Base-by-base conservation (phyloP, 2,113 vertebrate genomes). In the Archocentrus centrarchus region DNA sequence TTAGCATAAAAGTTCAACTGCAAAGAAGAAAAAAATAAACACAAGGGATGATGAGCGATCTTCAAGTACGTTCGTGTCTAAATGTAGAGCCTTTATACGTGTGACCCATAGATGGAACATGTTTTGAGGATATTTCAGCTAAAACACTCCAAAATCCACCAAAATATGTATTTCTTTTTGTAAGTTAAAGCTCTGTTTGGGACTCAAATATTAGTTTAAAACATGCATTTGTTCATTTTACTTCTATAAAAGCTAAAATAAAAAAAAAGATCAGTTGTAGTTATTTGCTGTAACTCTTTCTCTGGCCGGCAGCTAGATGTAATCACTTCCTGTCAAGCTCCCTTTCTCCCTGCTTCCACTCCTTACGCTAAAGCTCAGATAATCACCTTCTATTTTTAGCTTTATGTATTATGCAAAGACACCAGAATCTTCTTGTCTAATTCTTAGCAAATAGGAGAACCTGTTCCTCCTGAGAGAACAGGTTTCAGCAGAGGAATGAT, bases 1-100 rank as follows among this genome's bases (percentile, higher is more conserved):
- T 55, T n/a, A 55, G 8, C 50, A 55, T 55, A 20, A 20, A 18
- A 53, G 6, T 18, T 18, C 50, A 17, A 17, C 47, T 53, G 47
- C 17, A 55, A 55, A 11, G 64, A 68, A 30, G 27, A 47, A 11
- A 0, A 0, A 7, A 17, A 0, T 24, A 17, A 14, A 2, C 15
- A 70, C 0, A 2, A 14, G 20, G 1, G 18, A 55, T 9, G 18
- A 9, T 55, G 7, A 9, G 18, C 3, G 18, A 6, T 8, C 53
- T 20, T 20, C 7, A 55, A 55, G 4, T 22, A 22, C 20, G 9
- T 57, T 57, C 20, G 11, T 4, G 4, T n/a, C 20, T 57, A 57
- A 57, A 11, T 58, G 17, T n/a, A 57, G 1, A 10, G 9, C 18
- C 7, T 57, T n/a, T n/a, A 18, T 4, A 57, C 20, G 10, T 7